Conservation (phyloP, 2,888 invertebrate species). For the Epirrhoe alternata region DNA sequence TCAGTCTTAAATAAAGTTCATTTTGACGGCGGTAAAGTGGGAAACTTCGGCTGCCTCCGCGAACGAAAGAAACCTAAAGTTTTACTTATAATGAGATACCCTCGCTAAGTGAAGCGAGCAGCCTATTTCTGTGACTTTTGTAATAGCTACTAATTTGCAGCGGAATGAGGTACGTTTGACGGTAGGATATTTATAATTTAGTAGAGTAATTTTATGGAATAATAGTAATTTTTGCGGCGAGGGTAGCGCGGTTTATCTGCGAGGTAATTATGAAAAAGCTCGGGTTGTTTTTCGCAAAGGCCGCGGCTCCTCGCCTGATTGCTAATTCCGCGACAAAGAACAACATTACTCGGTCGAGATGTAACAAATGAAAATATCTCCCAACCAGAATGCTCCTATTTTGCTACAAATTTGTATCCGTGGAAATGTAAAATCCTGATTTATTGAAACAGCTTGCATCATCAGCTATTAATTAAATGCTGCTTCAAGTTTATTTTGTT, state of each 20-base stretch:
- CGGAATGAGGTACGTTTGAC: conserved; percentile 27
- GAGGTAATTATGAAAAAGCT: conserved; percentile 75
- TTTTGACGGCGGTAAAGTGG: conserved; percentile 79
- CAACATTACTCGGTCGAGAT: conserved; percentile 64
- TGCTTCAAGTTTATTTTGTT: background rate
- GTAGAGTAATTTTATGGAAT: conserved; percentile 67
- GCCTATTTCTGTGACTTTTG: conserved; percentile 44
- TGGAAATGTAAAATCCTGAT: background rate
- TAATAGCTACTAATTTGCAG: conserved; percentile 53
- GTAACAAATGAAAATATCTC: conserved; percentile 69
- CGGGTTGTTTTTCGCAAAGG: conserved; percentile 59
- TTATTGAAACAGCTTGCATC: background rate
- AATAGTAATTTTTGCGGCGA: conserved; percentile 69
- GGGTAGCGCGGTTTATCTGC: conserved; percentile 72
- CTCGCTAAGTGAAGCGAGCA: conserved; percentile 52
- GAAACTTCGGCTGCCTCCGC: conserved; percentile 72
- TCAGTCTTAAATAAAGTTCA: conserved; percentile 78
- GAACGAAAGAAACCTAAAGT: conserved; percentile 65
- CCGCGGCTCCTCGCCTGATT: conserved; percentile 62
- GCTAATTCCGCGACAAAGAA: conserved; percentile 81
- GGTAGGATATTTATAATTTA: conserved; percentile 64
- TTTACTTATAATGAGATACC: conserved; percentile 69
- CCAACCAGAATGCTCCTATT: conserved; percentile 31
- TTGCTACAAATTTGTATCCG: conserved; percentile 17
- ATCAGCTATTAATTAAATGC: background rate